Base-by-base conservation (phyloP, 2,888 invertebrate genomes). In the Masnerella sp. region DNA sequence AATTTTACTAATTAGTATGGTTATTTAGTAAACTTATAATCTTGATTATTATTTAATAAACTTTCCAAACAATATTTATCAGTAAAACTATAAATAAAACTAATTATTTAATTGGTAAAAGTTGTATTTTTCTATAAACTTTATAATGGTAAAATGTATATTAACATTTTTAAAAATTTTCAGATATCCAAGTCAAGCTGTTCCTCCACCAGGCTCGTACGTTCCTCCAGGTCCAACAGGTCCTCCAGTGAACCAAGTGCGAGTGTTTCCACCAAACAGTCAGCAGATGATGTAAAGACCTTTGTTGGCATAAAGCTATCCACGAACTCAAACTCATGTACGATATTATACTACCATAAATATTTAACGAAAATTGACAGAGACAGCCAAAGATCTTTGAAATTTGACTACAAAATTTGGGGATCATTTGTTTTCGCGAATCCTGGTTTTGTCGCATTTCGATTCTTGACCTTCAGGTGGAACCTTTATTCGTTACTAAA, bases 261-360 rank as follows among this genome's bases (percentile, higher is more conserved):
- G 85, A 71, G 86, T 84, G 69, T 81, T 83, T 64, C 81, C 87
- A 56, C 78, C 83, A n/a, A 87, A 83, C 49, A 83, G 85, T 56
- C 87, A 87, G 69, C 86, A 83, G 61, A 84, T 86, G 83, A 85
- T 85, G 84, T 86, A 81, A 84, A 65, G 9, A 79, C 14, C 9
- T 2, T n/a, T 15, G 15, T 47, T 11, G 12, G 14, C 20, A 42
- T 12, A 67, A 22, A 58, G 28, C 18, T 62, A 49, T 43, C 22
- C 20, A 58, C 34, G 11, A 62, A 64, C 25, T 61, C 36, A 25
- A 51, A 64, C 20, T 61, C 43, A 30, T 67, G 56, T 61, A 56
- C 34, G 25, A 67, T 67, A 62, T 42, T 61, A 67, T 18, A 11
- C 36, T 58, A 56, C 25, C 9, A 54, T 43, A 67, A 49, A 34